A percentile compares a stretch with the other conserved stretches of the same genome.
These are phyloP conservation scores for Orientallactaga sibirica DNA, from an alignment of 2,797 vertebrate genomes.

Conservation along the genomic window DNA sequence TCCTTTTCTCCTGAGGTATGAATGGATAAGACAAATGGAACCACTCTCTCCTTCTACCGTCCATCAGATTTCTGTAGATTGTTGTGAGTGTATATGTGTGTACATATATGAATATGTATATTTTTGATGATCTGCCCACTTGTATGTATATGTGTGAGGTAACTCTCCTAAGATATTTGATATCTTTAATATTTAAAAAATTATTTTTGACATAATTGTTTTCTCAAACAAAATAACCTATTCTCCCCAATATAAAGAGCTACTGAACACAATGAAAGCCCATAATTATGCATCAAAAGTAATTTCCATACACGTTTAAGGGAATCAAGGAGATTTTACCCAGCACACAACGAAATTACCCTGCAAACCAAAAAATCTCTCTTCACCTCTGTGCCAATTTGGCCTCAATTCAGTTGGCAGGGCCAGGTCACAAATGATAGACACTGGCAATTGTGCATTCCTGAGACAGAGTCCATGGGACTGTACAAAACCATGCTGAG, in stretches of 20 bases:
- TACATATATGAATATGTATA: background rate
- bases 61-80: background rate
- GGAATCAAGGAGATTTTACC: background rate
- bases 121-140: too few relatives aligned
- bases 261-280: background rate
- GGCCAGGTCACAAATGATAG: background rate
- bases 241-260: background rate
- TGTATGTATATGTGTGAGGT: too few relatives aligned
- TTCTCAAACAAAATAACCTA: constrained; percentile 51
- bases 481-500: background rate
- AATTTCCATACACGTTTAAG: constrained; percentile 7
- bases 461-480: background rate
- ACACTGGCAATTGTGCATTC: background rate
- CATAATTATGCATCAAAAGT: background rate
- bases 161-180: background rate
- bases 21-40: background rate
- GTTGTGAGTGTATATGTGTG: background rate
- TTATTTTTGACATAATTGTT: constrained; percentile 30
- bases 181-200: background rate
- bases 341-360: background rate
- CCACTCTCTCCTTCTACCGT: constrained; percentile 32
- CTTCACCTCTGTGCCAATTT: background rate
- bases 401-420: background rate
- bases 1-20: background rate
- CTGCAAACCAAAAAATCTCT: background rate